Evolutionary conservation across 2,113 vertebrate genomes (phyloP), one percentile per base, ranked within the genome.

Genomic region (Rhinopomastus cyanomelas): DNA sequence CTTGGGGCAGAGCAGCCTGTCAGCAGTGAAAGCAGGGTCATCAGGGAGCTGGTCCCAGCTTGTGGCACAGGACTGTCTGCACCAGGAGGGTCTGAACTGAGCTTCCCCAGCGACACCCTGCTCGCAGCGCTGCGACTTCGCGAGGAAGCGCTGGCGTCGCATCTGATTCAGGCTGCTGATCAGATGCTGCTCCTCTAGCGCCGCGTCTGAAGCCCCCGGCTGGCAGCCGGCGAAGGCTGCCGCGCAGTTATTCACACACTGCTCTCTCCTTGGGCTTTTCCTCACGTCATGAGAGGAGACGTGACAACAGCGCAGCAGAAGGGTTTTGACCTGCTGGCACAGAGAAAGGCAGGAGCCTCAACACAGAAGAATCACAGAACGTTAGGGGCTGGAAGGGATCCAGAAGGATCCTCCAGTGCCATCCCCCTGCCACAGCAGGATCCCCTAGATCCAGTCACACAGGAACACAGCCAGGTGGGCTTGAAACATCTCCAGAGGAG

Each of bases 201-300:
- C 74, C 86, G 55, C 7, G 18, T 60, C 65, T 74, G 49, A 94
- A 86, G 73, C 94, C 88, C 94, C 56, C 92, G 94, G 56, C 87
- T 91, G 72, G 78, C 76, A 13, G 48, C 51, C 8, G 75, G 62
- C 76, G 90, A 55, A 83, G 80, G 72, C 57, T 78, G 74, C 87
- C 92, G 81, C 81, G 90, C 68, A 81, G 57, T 81, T 83, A 89
- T 68, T 96, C 94, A 94, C 84, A 80, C 85, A 66, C 90, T 86
- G 55, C 78, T 95, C 95, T 94, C 65, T 52, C n/a, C n/a, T 94
- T 92, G 78, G 34, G n/a, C n/a, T 77, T 89, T 93, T 81, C 80
- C 76, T 93, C 87, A 32, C 86, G 90, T 93, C 93, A 83, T 59
- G 87, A 90, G 88, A 88, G 6, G 61, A 94, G 81, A 59, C 52